Evolutionary conservation across 2,113 vertebrate species (phyloP).

Genomic region (Dissostichus mawsoni): DNA sequence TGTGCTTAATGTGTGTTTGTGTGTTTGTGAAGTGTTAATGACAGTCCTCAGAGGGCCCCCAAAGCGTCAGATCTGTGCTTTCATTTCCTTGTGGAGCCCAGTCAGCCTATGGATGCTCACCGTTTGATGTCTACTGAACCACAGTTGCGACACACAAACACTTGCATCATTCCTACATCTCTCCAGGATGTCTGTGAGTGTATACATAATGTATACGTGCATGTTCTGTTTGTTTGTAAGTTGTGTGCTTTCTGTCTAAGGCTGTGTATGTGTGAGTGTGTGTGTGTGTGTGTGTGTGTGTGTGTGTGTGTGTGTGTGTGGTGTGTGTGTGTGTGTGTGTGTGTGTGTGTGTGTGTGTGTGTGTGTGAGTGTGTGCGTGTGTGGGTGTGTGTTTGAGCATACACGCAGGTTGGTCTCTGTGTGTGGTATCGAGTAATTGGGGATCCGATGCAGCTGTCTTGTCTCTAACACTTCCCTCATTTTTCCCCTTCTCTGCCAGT

Average conservation of each 20-base stretch:
- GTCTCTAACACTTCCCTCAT: slow-evolving; percentile 52
- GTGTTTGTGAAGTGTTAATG: slow-evolving; percentile 64
- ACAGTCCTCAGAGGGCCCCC: slow-evolving; percentile 61
- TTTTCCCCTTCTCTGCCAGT: slow-evolving; percentile 47
- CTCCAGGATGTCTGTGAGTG: slow-evolving; percentile 37
- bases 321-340: not conserved
- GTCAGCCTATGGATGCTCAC: slow-evolving; percentile 64
- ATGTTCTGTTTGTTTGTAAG: not conserved
- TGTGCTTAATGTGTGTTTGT: not conserved
- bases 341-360: not conserved
- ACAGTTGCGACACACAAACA: slow-evolving; percentile 19
- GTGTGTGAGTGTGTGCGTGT: too few species aligned
- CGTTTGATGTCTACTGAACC: slow-evolving; percentile 62
- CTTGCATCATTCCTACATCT: slow-evolving; percentile 21
- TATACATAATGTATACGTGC: slow-evolving; percentile 38
- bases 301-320: not conserved
- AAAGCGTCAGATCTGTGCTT: slow-evolving; percentile 57
- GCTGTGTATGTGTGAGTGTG: not conserved
- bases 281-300: slow-evolving; percentile 4
- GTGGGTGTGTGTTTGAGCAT: slow-evolving; percentile 9
- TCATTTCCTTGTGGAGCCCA: slow-evolving; percentile 45
- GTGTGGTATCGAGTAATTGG: slow-evolving; percentile 73
- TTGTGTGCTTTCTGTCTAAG: not conserved
- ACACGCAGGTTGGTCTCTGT: slow-evolving; percentile 58
- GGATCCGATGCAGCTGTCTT: slow-evolving; percentile 72